These are phyloP conservation scores for Hypomecis punctinalis DNA, from an alignment of 2,888 invertebrate genomes.

Conservation along the genomic window DNA sequence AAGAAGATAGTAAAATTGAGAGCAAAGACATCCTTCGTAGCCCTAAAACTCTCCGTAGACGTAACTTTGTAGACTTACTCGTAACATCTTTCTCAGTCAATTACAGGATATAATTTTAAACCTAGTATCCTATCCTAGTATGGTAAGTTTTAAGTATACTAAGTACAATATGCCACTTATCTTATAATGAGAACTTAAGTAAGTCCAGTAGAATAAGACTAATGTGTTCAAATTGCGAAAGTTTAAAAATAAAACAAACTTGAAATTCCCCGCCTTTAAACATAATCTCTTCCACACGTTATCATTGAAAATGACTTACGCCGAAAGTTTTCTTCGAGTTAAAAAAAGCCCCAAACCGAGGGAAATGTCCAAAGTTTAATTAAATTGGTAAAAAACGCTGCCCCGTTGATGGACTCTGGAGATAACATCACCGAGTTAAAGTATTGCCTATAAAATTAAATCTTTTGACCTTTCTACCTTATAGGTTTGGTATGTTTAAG, in stretches of 20 bases:
- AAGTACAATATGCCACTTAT: too few relatives aligned
- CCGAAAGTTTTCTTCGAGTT: conserved; percentile 39
- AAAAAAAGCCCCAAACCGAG: conserved; percentile 46
- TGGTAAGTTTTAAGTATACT: too few relatives aligned
- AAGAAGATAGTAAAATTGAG: too few relatives aligned
- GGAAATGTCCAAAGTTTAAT: conserved; percentile 59
- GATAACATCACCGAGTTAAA: conserved; percentile 47
- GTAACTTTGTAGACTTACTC: too few relatives aligned
- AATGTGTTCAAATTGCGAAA: neutral
- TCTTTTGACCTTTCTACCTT: conserved; percentile 14
- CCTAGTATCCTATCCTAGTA: too few relatives aligned
- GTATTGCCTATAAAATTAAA: conserved; percentile 31
- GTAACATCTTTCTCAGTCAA: too few relatives aligned
- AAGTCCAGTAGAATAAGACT: too few relatives aligned
- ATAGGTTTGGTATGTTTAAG: neutral
- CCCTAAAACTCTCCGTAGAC: too few relatives aligned
- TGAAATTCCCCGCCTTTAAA: neutral
- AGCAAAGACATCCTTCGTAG: too few relatives aligned
- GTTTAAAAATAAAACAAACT: neutral
- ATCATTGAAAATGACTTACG: conserved; percentile 38
- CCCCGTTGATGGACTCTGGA: conserved; percentile 46
- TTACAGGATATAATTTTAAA: too few relatives aligned
- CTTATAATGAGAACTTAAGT: too few relatives aligned
- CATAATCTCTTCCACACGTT: conserved; percentile 1
- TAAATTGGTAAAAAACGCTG: conserved; percentile 53